phyloP scores from a whole-genome alignment of 1,140 invertebrate genomes.

The Drosophila sturtevanti region DNA sequence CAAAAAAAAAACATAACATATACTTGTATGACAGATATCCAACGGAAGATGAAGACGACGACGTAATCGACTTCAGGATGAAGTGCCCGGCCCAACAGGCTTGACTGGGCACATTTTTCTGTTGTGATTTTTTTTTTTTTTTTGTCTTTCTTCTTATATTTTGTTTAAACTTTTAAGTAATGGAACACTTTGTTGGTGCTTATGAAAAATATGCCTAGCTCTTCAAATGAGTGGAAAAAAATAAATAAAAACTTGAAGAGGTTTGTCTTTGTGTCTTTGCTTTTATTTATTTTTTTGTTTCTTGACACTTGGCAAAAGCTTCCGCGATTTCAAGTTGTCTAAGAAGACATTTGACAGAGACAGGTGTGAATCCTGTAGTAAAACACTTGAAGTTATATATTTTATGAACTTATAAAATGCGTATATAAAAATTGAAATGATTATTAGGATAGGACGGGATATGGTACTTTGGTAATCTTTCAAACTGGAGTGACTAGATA shows the following conservation, averaged over 20 bases:
- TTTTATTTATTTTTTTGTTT: too few relatives aligned
- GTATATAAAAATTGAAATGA: too few relatives aligned
- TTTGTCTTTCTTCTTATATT: too few relatives aligned
- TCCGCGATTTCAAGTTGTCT: slow-evolving; percentile 44
- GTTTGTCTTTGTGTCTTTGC: slow-evolving; percentile 40
- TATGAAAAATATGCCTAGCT: slow-evolving; percentile 59
- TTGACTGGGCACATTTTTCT: slow-evolving; percentile 56
- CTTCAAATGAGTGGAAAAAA: slow-evolving; percentile 51
- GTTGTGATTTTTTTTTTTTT: too few relatives aligned
- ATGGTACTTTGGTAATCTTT: too few relatives aligned
- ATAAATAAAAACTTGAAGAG: slow-evolving; percentile 21
- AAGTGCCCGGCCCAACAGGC: slow-evolving; percentile 66
- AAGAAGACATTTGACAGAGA: slow-evolving; percentile 19
- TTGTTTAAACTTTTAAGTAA: not conserved
- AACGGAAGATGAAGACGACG: slow-evolving; percentile 23
- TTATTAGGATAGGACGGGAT: too few relatives aligned
- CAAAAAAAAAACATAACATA: too few relatives aligned
- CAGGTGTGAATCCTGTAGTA: not conserved
- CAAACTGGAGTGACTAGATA: too few relatives aligned
- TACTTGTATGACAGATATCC: slow-evolving; percentile 38
- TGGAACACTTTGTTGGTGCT: slow-evolving; percentile 14
- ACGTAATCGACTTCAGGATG: slow-evolving; percentile 80
- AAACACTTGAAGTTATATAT: not conserved
- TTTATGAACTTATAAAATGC: not conserved
- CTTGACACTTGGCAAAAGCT: slow-evolving; percentile 38